Evolutionary conservation across 2,888 invertebrate species (phyloP).

Genomic region (Ferrisia virgata): DNA sequence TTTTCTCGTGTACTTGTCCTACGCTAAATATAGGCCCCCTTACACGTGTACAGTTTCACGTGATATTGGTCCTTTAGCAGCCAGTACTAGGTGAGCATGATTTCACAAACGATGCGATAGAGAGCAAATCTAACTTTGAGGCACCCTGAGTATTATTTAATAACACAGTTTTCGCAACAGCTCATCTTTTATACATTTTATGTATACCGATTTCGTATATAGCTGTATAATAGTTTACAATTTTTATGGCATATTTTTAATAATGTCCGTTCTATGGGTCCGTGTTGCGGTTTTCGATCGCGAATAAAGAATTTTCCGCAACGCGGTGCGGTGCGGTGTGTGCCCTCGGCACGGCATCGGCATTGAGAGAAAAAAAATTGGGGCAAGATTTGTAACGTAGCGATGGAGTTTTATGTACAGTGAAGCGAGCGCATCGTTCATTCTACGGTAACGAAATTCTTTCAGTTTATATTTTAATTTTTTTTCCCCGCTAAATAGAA

Average conservation of each 20-base stretch:
- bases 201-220: background rate
- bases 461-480: background rate
- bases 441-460: too few species aligned
- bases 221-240: background rate
- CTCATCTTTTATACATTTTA: constrained; percentile 30
- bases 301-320: background rate
- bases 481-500: background rate
- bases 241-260: constrained; percentile 15
- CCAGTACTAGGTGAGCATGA: background rate
- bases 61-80: too few species aligned
- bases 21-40: too few species aligned
- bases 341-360: too few species aligned
- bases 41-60: too few species aligned
- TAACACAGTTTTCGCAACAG: constrained; percentile 23
- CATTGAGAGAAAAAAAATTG: too few species aligned
- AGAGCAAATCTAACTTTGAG: background rate
- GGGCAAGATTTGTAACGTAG: background rate
- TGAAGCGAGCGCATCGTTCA: too few species aligned
- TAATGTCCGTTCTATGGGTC: background rate
- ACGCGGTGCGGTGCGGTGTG: too few species aligned
- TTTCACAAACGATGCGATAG: background rate
- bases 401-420: background rate
- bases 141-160: constrained; percentile 14
- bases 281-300: background rate
- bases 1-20: background rate